Evolutionary conservation across 2,888 invertebrate genomes (phyloP).

Genomic region (Pomacea canaliculata): DNA sequence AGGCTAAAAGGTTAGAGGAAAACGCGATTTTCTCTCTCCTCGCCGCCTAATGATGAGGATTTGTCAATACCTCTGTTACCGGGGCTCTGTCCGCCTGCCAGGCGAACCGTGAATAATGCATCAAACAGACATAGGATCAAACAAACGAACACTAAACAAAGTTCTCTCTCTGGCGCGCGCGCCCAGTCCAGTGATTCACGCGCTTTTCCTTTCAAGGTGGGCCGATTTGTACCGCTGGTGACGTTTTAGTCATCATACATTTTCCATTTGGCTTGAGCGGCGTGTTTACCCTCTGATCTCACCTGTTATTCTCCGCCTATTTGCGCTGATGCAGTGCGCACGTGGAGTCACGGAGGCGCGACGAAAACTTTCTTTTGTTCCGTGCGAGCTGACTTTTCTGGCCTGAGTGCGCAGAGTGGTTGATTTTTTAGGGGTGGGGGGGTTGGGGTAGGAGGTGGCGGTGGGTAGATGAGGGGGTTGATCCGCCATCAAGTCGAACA

Average conservation of each 20-base stretch:
- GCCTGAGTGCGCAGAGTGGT: too few species aligned
- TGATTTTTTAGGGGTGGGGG: too few species aligned
- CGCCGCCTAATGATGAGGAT: not conserved
- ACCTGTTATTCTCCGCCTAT: conserved; percentile 14
- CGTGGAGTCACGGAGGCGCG: too few species aligned
- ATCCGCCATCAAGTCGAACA: too few species aligned
- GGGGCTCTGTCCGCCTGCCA: not conserved
- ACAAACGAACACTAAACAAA: conserved; percentile 3
- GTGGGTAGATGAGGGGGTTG: too few species aligned
- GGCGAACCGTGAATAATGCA: not conserved
- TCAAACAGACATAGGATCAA: not conserved
- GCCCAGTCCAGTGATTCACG: not conserved
- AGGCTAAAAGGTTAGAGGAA: not conserved
- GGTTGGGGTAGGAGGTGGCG: too few species aligned
- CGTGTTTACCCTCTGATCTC: conserved; percentile 2
- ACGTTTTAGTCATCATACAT: conserved; percentile 20
- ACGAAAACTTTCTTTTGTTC: too few species aligned
- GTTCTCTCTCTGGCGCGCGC: not conserved
- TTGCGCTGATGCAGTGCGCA: not conserved
- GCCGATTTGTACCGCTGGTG: too few species aligned
- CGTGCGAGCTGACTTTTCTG: too few species aligned
- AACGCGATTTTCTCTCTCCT: not conserved
- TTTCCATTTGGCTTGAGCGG: conserved; percentile 9
- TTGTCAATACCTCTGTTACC: not conserved
- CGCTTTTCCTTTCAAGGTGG: too few species aligned